Conservation (phyloP, 2,888 invertebrate genomes). For the Yponomeuta cagnagella region DNA sequence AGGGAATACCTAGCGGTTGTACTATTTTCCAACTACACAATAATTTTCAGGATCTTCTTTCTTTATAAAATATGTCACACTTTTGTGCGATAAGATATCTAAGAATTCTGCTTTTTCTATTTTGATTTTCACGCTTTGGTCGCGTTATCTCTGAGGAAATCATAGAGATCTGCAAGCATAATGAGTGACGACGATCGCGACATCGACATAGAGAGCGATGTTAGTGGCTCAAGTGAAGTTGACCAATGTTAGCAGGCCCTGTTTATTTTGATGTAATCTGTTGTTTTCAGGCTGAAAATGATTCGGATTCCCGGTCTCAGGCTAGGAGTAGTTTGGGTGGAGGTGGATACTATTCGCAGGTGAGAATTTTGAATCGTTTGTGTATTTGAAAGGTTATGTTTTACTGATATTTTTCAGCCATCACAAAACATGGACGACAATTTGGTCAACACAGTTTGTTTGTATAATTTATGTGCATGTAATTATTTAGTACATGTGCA, state of each 20-base stretch:
- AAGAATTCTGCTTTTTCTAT: background rate
- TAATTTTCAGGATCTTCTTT: conserved; percentile 16
- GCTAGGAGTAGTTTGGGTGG: conserved; percentile 80
- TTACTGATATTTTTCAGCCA: background rate
- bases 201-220: conserved; percentile 96
- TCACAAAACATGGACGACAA: too few species aligned
- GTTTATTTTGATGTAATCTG: conserved; percentile 26
- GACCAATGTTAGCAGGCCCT: conserved; percentile 20
- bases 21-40: too few species aligned
- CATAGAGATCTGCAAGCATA: conserved; percentile 25
- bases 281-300: conserved; percentile 83
- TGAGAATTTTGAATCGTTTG: conserved; percentile 36
- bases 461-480: too few species aligned
- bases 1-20: too few species aligned
- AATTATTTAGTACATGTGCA: too few species aligned
- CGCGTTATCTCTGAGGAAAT: background rate
- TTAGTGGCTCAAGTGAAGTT: conserved; percentile 68
- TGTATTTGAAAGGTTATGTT: background rate
- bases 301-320: conserved; percentile 82
- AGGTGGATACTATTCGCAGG: conserved; percentile 84
- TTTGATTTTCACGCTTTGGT: background rate
- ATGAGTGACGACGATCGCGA: conserved; percentile 98
- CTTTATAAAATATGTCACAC: conserved; percentile 36
- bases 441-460: too few species aligned
- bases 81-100: conserved; percentile 23